phyloP scores from a whole-genome alignment of 1,140 invertebrate genomes.

The Zaprionus inermis region DNA sequence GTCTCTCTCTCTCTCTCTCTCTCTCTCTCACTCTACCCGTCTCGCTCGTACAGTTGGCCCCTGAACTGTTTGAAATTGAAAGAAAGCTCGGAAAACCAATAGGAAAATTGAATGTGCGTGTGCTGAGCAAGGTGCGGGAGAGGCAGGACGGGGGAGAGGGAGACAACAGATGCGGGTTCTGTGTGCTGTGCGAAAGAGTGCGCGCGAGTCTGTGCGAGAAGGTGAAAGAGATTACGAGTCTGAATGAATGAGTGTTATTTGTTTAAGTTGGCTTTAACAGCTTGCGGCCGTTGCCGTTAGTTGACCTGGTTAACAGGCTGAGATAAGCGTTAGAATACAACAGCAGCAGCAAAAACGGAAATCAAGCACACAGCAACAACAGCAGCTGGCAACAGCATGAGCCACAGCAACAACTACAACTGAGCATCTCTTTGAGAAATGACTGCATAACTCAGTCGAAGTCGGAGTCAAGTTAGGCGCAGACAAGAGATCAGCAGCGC shows the following conservation, averaged over 20 bases:
- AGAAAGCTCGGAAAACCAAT: slow-evolving; percentile 55
- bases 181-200: background rate
- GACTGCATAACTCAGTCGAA: slow-evolving; percentile 49
- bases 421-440: slow-evolving; percentile 53
- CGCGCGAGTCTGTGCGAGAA: background rate
- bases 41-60: background rate
- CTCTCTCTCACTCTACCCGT: background rate
- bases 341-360: slow-evolving; percentile 47
- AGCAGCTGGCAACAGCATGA: slow-evolving; percentile 13
- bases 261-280: slow-evolving; percentile 77
- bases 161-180: slow-evolving; percentile 44
- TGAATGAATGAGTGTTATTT: slow-evolving; percentile 73
- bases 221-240: slow-evolving; percentile 28
- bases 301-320: slow-evolving; percentile 72
- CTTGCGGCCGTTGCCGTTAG: slow-evolving; percentile 76
- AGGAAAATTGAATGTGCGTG: slow-evolving; percentile 53
- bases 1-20: background rate
- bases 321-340: slow-evolving; percentile 60
- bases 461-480: slow-evolving; percentile 27
- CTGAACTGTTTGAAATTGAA: slow-evolving; percentile 40
- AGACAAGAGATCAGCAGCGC: slow-evolving; percentile 29
- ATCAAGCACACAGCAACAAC: slow-evolving; percentile 37
- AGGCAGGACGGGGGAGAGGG: slow-evolving; percentile 11
- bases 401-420: slow-evolving; percentile 12
- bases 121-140: slow-evolving; percentile 30